Conservation (phyloP, 2,888 invertebrate genomes). For the Drosophila affinis region DNA sequence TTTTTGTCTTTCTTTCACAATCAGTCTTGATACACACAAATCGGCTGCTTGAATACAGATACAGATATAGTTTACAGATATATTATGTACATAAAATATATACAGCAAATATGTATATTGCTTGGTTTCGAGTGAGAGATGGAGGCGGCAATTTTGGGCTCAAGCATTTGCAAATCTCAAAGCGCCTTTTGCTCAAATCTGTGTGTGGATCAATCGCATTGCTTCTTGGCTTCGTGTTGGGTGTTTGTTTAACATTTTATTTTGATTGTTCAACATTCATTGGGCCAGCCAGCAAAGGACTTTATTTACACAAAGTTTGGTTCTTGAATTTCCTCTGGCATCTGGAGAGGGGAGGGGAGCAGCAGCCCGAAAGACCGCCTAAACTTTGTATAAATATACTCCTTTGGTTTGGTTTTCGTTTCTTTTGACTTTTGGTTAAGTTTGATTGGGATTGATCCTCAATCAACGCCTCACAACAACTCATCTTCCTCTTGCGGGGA, state of each 20-base stretch:
- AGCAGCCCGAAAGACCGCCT: slow-evolving; percentile 39
- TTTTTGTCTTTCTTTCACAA: slow-evolving; percentile 62
- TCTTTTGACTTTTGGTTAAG: slow-evolving; percentile 41
- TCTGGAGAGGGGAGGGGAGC: slow-evolving; percentile 43
- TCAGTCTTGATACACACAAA: slow-evolving; percentile 79
- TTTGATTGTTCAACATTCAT: slow-evolving; percentile 20
- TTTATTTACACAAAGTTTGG: slow-evolving; percentile 83
- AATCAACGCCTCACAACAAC: slow-evolving; percentile 43
- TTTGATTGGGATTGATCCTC: slow-evolving; percentile 32
- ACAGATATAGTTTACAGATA: slow-evolving; percentile 22
- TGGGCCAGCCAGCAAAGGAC: slow-evolving; percentile 72
- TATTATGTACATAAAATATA: slow-evolving; percentile 27
- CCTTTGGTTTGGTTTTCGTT: slow-evolving; percentile 67
- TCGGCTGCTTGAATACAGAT: slow-evolving; percentile 61
- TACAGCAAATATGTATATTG: slow-evolving; percentile 46
- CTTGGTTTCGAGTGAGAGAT: slow-evolving; percentile 31
- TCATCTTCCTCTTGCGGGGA: slow-evolving; percentile 31
- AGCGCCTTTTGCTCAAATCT: slow-evolving; percentile 50
- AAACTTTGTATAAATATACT: slow-evolving; percentile 83
- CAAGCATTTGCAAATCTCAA: slow-evolving; percentile 44
- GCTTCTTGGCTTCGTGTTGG: slow-evolving; percentile 65
- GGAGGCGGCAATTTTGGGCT: slow-evolving; percentile 37
- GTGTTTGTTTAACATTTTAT: slow-evolving; percentile 24
- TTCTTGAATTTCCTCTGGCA: slow-evolving; percentile 8
- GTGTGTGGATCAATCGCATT: slow-evolving; percentile 77